Conservation (phyloP, 2,888 invertebrate species). For the Leptopilina drosophilae region DNA sequence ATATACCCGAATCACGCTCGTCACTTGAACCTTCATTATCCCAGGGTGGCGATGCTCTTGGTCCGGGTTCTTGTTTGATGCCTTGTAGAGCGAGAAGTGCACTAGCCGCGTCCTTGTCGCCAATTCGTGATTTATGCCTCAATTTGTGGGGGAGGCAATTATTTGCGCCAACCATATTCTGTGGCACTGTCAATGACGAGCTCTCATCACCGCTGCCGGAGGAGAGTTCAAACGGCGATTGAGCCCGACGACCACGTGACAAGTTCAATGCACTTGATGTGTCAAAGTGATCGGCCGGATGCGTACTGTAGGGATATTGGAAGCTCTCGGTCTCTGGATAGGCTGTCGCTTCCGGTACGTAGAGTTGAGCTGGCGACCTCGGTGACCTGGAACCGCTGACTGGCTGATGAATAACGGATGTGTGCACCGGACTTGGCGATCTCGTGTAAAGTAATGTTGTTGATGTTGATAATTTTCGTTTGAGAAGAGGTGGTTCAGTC, state of each 20-base stretch:
- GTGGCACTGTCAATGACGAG: slow-evolving; percentile 78
- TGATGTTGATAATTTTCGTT: slow-evolving; percentile 80
- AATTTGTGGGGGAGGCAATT: slow-evolving; percentile 93
- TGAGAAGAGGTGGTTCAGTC: slow-evolving; percentile 90
- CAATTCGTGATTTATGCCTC: slow-evolving; percentile 93
- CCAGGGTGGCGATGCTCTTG: slow-evolving; percentile 89
- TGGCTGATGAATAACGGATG: slow-evolving; percentile 82
- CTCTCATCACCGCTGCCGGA: slow-evolving; percentile 84
- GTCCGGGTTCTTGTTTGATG: slow-evolving; percentile 91
- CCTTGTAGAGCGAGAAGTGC: slow-evolving; percentile 89
- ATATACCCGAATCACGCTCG: slow-evolving; percentile 93
- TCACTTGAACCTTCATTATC: slow-evolving; percentile 94
- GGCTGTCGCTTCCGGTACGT: slow-evolving; percentile 72
- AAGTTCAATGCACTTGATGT: slow-evolving; percentile 85
- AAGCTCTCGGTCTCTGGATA: slow-evolving; percentile 77
- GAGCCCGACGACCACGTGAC: slow-evolving; percentile 80
- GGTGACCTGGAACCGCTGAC: slow-evolving; percentile 74
- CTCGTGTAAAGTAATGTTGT: slow-evolving; percentile 79
- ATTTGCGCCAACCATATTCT: slow-evolving; percentile 80
- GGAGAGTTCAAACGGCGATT: slow-evolving; percentile 89
- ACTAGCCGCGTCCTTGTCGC: slow-evolving; percentile 92
- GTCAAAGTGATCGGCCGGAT: slow-evolving; percentile 79
- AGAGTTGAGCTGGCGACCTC: slow-evolving; percentile 72
- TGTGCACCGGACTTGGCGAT: slow-evolving; percentile 80
- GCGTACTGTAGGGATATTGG: slow-evolving; percentile 77